Percentiles rank a stretch among this genome's conserved stretches.
These are phyloP conservation scores for Paramisgurnus dabryanus DNA, from an alignment of 2,113 vertebrate genomes.

Conservation along the genomic window DNA sequence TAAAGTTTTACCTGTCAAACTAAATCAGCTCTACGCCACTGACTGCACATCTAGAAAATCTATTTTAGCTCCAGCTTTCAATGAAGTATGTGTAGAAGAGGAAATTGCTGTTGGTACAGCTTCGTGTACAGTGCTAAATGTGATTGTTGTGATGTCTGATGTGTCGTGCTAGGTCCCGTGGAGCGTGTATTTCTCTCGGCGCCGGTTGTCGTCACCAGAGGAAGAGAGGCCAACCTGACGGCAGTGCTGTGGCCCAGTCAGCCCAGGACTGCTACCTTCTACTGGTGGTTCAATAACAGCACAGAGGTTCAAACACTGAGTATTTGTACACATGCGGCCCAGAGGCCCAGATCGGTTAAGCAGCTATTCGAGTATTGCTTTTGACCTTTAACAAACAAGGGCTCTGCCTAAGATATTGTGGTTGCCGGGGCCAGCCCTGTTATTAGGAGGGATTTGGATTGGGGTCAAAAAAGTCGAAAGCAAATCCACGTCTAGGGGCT, in stretches of 20 bases:
- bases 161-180: slow-evolving; percentile 80
- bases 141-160: slow-evolving; percentile 20
- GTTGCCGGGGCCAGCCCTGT: slow-evolving; percentile 1
- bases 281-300: slow-evolving; percentile 97
- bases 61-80: not conserved
- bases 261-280: slow-evolving; percentile 86
- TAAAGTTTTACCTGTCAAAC: slow-evolving; percentile 12
- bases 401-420: slow-evolving; percentile 34
- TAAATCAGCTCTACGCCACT: slow-evolving; percentile 15
- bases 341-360: slow-evolving; percentile 21
- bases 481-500: not conserved
- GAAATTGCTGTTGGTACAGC: slow-evolving; percentile 7
- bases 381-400: slow-evolving; percentile 35
- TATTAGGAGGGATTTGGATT: slow-evolving; percentile 32
- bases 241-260: slow-evolving; percentile 90
- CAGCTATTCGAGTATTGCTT: slow-evolving; percentile 15
- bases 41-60: slow-evolving; percentile 18
- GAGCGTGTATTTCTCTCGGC: slow-evolving; percentile 87
- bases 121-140: slow-evolving; percentile 16
- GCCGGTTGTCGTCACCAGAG: slow-evolving; percentile 86
- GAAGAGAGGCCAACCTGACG: slow-evolving; percentile 88
- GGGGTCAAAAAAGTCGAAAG: slow-evolving; percentile 26
- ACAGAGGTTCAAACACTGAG: slow-evolving; percentile 80
- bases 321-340: slow-evolving; percentile 21
- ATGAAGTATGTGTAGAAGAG: slow-evolving; percentile 2